Evolutionary conservation across 2,888 invertebrate genomes (phyloP), one percentile per base, ranked within the genome.

Genomic region (Coelopa pilipes): DNA sequence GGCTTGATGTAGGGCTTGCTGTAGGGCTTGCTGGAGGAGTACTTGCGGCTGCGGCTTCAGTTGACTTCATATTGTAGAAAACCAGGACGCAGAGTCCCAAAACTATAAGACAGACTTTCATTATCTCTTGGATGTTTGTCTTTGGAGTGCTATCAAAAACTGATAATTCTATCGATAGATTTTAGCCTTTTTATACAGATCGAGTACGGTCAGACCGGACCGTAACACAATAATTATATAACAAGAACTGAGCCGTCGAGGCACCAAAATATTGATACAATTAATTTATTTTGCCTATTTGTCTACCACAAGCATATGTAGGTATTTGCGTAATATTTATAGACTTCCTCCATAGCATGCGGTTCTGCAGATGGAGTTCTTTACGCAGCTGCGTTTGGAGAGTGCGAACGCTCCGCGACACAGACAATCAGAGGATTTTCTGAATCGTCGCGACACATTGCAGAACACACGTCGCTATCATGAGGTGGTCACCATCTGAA

Each of bases 401-500:
- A 53, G n/a, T 53, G 53, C 10, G 53, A 53, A 53, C 3, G 13
- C 13, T 53, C 3, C 53, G 13, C n/a, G 10, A 34, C 34, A 3
- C 53, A 53, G 53, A 4, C 13, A 11, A 9, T 53, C 10, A 9
- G 10, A 53, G 53, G n/a, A 53, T 53, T 53, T 53, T 53, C n/a
- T 53, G 10, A 15, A 7, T 3, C 53, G n/a, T 53, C 3, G n/a
- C 4, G 4, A 15, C 2, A 53, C 53, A 15, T 53, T 53, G 53
- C 34, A n/a, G n/a, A n/a, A n/a, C n/a, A n/a, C n/a, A n/a, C n/a
- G n/a, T n/a, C n/a, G n/a, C n/a, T n/a, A n/a, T n/a, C n/a, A n/a
- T n/a, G n/a, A n/a, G n/a, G n/a, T n/a, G n/a, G n/a, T n/a, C n/a
- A 72, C 63, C 47, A 67, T 21, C 24, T 34, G 49, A 49, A 62